Base-by-base conservation (phyloP, 2,888 invertebrate species). In the Limnephilus rhombicus region DNA sequence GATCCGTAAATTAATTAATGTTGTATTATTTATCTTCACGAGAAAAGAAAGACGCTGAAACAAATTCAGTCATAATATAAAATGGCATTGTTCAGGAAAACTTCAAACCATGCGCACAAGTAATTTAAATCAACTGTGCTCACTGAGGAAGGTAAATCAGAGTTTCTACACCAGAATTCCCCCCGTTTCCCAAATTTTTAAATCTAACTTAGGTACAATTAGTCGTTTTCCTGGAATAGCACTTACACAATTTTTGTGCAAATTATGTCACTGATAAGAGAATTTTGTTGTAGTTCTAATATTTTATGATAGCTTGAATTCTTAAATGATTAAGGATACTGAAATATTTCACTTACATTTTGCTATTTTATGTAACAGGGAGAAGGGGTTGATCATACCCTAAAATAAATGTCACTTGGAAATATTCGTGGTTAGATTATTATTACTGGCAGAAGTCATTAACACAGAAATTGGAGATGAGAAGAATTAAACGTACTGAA, bases 331-430 rank as follows among this genome's bases (percentile, higher is more conserved):
- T 24, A 24, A 5, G 9, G 68, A n/a, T 68, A 68, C 9, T n/a
- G 24, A 24, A 68, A 83, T 13, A 83, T 34, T 83, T 34, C 31
- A 83, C 82, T 49, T 49, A 49, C 15, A 49, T 15, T 49, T 49
- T 45, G 45, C 3, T 29, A 88, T 68, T 88, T 88, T 88, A 88
- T 88, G 49, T 88, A 88, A 88, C 68, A 53, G 53, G 18, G 31
- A 86, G 31, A 80, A 88, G 68, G 68, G 34, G 34, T 53, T 34
- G 37, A 41, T 68, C 68, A 86, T 86, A 45, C 29, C 29, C 29
- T 29, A n/a, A 45, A 45, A 45, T 34, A 83, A 83, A 34, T 83
- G 83, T 83, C 83, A 83, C 18, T 83, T 34, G 68, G 37, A 31
- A 82, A 82, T 82, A 34, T 83, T 83, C 13, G 34, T 83, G 37